phyloP scores from a whole-genome alignment of 2,797 vertebrate genomes.

The Odontamblyopus rebecca region DNA sequence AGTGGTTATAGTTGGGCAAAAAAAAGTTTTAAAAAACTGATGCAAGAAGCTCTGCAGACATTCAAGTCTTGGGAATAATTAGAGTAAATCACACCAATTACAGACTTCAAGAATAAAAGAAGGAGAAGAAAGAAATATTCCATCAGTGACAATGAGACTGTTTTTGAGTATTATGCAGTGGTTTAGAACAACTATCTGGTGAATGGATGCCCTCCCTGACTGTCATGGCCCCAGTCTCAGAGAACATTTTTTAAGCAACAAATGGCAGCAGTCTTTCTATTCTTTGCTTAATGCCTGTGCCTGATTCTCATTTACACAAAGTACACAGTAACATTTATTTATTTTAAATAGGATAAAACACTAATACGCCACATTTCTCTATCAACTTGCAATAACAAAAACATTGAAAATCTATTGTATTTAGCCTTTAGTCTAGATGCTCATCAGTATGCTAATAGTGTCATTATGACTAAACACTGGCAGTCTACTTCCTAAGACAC shows the following conservation, averaged over 20 bases:
- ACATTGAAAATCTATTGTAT: background rate
- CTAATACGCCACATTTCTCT: background rate
- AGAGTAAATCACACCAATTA: slow-evolving; percentile 6
- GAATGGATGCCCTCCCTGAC: background rate
- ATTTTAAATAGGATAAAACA: background rate
- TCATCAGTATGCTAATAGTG: background rate
- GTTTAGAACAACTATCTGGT: background rate
- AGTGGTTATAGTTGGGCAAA: background rate
- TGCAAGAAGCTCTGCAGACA: slow-evolving; percentile 24
- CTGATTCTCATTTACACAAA: background rate
- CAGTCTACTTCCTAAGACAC: background rate
- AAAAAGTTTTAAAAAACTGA: slow-evolving; percentile 8
- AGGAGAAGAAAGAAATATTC: slow-evolving; percentile 9
- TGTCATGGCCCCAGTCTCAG: background rate
- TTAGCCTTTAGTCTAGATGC: background rate
- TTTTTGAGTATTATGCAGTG: slow-evolving; percentile 10
- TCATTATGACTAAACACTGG: background rate
- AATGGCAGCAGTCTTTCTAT: background rate
- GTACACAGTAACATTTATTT: background rate
- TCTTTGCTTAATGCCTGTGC: background rate
- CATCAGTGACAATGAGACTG: background rate
- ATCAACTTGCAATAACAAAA: background rate
- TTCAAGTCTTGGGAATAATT: slow-evolving; percentile 12
- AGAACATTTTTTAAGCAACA: too few relatives aligned
- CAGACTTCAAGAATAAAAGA: slow-evolving; percentile 4